Evolutionary conservation across 2,888 invertebrate species (phyloP).

Genomic region (Thera obeliscata): DNA sequence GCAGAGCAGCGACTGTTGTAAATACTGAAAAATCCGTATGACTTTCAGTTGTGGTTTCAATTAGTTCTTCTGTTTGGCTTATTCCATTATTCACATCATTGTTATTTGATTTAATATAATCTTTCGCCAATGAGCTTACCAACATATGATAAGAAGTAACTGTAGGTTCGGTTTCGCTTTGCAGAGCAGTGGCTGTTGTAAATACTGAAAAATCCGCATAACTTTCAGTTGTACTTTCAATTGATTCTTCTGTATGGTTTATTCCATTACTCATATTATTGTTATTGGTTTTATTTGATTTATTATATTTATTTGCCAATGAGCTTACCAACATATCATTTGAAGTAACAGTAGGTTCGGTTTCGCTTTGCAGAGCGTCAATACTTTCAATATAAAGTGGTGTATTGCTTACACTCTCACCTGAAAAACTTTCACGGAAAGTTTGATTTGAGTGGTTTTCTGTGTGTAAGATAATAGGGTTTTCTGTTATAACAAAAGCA

Average conservation of each 20-base stretch:
- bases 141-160: background rate
- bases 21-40: background rate
- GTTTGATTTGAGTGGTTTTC: background rate
- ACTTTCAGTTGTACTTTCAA: background rate
- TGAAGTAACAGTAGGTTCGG: background rate
- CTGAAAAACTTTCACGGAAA: background rate
- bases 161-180: background rate
- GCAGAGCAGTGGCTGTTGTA: background rate
- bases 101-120: constrained; percentile 1
- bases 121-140: background rate
- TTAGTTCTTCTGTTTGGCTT: background rate
- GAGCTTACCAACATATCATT: background rate
- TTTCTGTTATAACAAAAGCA: background rate
- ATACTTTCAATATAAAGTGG: background rate
- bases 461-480: background rate
- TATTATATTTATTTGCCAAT: background rate
- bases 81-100: background rate
- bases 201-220: background rate
- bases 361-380: background rate
- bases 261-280: background rate
- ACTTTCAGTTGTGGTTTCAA: background rate
- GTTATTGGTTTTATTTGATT: background rate
- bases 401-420: background rate
- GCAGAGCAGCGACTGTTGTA: background rate
- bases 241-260: background rate